Evolutionary conservation across 1,140 invertebrate species (phyloP), one percentile per base, ranked within the genome.

Genomic region (Pseudoatta argentina): DNA sequence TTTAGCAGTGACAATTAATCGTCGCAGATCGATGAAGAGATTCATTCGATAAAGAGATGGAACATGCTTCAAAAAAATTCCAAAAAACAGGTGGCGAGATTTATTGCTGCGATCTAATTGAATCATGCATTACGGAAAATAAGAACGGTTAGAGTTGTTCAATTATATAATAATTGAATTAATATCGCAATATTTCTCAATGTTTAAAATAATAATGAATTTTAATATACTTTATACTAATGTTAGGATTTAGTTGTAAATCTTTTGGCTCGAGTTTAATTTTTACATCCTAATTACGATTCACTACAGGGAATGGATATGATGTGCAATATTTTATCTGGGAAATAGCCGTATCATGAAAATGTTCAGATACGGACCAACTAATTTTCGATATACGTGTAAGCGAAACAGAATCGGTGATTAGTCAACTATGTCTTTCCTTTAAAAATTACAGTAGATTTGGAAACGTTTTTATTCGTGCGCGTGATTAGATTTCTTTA

Each of bases 1-100:
- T 39, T 39, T 57, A 69, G 69, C 61, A 24, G 61, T 39, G 67
- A 86, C 76, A 69, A 87, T 88, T 82, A 86, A 88, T 88, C 87
- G 53, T 75, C 69, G 76, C 66, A 78, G 71, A 64, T 24, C 16
- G 44, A 85, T 64, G 53, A 48, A 30, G 16, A 75, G 7, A 51
- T 51, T 14, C 14, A 16, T 16, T 51, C 48, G 48, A 51, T 51
- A 51, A 51, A 14, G 14, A 51, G 14, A 16, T 51, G 4, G 48
- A 51, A 51, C 14, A 73, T 21, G 30, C 3, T 30, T 44, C 34
- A 34, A 64, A 73, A 44, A n/a, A 51, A 51, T 57, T 66, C 12
- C 21, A 79, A 66, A 51, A 14, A 14, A 51, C 14, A 51, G 14
- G 27, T 30, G 30, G 10, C 30, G 51, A 27, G 64, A 61, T 64